Conservation (phyloP, 2,888 invertebrate genomes). For the Ceriagrion tenellum region DNA sequence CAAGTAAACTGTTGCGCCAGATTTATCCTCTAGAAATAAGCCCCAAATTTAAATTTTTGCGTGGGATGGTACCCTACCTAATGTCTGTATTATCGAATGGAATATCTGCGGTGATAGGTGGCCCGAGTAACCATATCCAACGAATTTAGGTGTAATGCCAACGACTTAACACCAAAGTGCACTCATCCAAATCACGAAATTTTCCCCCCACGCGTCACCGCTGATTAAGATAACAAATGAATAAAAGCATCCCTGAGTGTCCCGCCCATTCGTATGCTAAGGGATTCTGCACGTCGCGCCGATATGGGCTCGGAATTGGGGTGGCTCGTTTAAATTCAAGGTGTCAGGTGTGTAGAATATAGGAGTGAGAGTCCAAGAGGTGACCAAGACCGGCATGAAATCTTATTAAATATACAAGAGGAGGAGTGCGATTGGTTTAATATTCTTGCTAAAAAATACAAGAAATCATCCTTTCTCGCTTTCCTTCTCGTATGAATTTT, state of each 20-base stretch:
- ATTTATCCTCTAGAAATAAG: neutral
- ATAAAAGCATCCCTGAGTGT: neutral
- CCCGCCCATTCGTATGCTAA: slow-evolving; percentile 36
- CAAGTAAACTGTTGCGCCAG: neutral
- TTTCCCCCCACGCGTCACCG: neutral
- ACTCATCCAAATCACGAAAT: slow-evolving; percentile 26
- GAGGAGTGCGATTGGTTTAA: neutral
- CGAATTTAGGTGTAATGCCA: neutral
- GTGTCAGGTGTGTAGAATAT: neutral
- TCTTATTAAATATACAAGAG: neutral
- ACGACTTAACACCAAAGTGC: slow-evolving; percentile 38
- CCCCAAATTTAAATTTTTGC: neutral
- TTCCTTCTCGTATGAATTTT: too few relatives aligned
- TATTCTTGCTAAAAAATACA: neutral
- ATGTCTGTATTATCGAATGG: neutral
- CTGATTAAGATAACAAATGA: neutral
- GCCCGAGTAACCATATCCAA: neutral
- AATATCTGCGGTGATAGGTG: neutral
- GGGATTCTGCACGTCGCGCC: neutral
- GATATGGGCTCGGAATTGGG: neutral
- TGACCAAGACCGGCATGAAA: neutral
- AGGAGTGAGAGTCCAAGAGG: neutral
- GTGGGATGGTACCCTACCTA: neutral
- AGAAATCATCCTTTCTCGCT: too few relatives aligned
- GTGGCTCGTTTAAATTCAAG: neutral